A percentile compares a stretch with the other conserved stretches of the same genome.
phyloP scores from a whole-genome alignment of 2,797 vertebrate genomes.

The Acipenser transmontanus region DNA sequence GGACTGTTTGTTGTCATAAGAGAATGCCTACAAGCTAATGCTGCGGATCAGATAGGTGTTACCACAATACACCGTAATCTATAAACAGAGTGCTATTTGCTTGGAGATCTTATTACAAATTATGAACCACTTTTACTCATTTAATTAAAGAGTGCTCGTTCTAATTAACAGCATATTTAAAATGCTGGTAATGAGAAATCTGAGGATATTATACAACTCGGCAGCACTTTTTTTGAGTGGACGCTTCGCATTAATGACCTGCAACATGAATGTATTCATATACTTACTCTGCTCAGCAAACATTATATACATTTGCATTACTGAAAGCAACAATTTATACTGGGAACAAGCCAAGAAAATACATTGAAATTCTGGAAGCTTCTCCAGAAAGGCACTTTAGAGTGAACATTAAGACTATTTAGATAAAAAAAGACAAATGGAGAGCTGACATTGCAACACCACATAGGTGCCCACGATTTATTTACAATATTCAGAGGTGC shows the following conservation, averaged over 20 bases:
- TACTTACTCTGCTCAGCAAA: slow-evolving; percentile 14
- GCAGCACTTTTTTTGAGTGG: slow-evolving; percentile 30
- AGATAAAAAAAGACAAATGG: too few relatives aligned
- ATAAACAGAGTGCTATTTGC: slow-evolving; percentile 34
- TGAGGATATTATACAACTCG: slow-evolving; percentile 68
- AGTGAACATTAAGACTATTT: too few relatives aligned
- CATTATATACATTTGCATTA: neutral
- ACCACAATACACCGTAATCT: slow-evolving; percentile 37
- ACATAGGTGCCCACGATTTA: too few relatives aligned
- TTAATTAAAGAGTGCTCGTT: slow-evolving; percentile 62
- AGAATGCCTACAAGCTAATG: slow-evolving; percentile 5
- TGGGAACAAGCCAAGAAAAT: neutral
- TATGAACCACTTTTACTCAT: slow-evolving; percentile 54
- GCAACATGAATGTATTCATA: slow-evolving; percentile 78
- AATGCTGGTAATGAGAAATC: slow-evolving; percentile 42
- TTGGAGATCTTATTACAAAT: slow-evolving; percentile 41
- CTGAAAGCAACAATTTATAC: neutral
- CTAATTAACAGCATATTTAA: slow-evolving; percentile 69
- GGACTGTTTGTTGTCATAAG: neutral
- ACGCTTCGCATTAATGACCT: slow-evolving; percentile 68
- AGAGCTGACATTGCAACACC: too few relatives aligned
- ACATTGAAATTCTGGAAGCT: too few relatives aligned
- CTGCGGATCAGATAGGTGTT: slow-evolving; percentile 51
- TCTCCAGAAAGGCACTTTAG: too few relatives aligned
- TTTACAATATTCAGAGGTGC: too few relatives aligned